Percentiles rank a stretch among this genome's conserved stretches.
Evolutionary conservation across 2,888 invertebrate genomes (phyloP).

Genomic region (Drosophila paranaensis): DNA sequence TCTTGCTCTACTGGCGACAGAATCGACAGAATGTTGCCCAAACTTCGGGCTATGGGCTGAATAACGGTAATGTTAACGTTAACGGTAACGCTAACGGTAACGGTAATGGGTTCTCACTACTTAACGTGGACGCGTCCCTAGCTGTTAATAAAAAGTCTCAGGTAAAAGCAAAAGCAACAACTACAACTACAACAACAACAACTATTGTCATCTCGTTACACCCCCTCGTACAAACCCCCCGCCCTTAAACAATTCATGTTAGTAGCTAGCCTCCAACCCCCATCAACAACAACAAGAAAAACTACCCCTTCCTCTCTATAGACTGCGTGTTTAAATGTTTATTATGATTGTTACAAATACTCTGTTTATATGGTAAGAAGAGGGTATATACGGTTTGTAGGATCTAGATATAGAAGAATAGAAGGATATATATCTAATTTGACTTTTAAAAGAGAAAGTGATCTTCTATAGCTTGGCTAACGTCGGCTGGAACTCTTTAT

Average conservation of each 20-base stretch:
- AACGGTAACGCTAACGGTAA: slow-evolving; percentile 59
- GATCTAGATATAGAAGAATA: too few relatives aligned
- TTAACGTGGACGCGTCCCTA: slow-evolving; percentile 84
- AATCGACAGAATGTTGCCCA: slow-evolving; percentile 84
- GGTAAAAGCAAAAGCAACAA: slow-evolving; percentile 74
- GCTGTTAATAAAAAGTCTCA: slow-evolving; percentile 84
- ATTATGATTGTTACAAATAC: slow-evolving; percentile 3
- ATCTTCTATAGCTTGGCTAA: too few relatives aligned
- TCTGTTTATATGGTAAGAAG: slow-evolving; percentile 1
- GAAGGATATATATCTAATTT: too few relatives aligned
- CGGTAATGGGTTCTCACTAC: slow-evolving; percentile 79
- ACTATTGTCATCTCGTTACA: slow-evolving; percentile 10
- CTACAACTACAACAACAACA: slow-evolving; percentile 1
- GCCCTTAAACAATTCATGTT: slow-evolving; percentile 2
- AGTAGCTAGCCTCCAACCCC: slow-evolving; percentile 7
- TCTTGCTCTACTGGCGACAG: slow-evolving; percentile 61
- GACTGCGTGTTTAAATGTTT: slow-evolving; percentile 4
- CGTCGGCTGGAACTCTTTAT: too few relatives aligned
- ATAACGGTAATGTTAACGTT: slow-evolving; percentile 67
- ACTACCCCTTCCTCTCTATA: not conserved
- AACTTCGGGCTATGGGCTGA: slow-evolving; percentile 82
- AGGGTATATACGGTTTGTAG: not conserved
- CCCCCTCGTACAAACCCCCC: not conserved
- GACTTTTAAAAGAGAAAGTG: too few relatives aligned
- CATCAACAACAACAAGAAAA: not conserved